Evolutionary conservation across 1,140 invertebrate genomes (phyloP).

Genomic region (Drosophila tani): DNA sequence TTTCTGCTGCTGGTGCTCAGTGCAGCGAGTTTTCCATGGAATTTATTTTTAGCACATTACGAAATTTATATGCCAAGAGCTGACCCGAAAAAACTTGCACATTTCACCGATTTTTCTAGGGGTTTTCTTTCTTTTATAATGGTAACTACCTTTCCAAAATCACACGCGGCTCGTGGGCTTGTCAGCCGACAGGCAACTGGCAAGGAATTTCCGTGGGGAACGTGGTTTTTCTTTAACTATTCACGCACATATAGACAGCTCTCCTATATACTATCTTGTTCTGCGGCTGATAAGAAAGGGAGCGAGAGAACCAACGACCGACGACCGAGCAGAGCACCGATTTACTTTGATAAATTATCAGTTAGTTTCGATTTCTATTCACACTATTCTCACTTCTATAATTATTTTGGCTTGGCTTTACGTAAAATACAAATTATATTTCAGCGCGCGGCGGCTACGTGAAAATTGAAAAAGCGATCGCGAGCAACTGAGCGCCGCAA

Average conservation of each 20-base stretch:
- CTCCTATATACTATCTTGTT: conserved; percentile 27
- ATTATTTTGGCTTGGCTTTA: conserved; percentile 22
- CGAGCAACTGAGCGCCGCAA: conserved; percentile 82
- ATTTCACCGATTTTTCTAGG: conserved; percentile 10
- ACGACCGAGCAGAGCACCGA: conserved; percentile 13
- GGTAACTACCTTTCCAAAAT: conserved; percentile 36
- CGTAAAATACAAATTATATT: conserved; percentile 26
- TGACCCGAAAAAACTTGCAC: conserved; percentile 14
- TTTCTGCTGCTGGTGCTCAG: conserved; percentile 24
- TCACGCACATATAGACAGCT: conserved; percentile 21
- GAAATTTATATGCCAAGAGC: conserved; percentile 50
- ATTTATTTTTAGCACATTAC: conserved; percentile 76
- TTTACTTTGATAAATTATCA: conserved; percentile 53
- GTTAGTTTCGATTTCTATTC: conserved; percentile 51
- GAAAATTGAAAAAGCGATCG: conserved; percentile 84
- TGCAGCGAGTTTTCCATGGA: conserved; percentile 67
- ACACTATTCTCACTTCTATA: conserved; percentile 24
- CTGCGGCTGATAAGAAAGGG: conserved; percentile 45
- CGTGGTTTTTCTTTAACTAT: conserved; percentile 33
- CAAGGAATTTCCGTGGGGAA: conserved; percentile 32
- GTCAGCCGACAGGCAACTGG: conserved; percentile 52
- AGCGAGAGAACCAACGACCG: not conserved
- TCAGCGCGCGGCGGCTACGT: conserved; percentile 56
- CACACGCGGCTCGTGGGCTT: conserved; percentile 37
- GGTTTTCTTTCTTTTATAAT: not conserved